Conservation (phyloP, 1,140 invertebrate genomes). For the Procambarus clarkii region DNA sequence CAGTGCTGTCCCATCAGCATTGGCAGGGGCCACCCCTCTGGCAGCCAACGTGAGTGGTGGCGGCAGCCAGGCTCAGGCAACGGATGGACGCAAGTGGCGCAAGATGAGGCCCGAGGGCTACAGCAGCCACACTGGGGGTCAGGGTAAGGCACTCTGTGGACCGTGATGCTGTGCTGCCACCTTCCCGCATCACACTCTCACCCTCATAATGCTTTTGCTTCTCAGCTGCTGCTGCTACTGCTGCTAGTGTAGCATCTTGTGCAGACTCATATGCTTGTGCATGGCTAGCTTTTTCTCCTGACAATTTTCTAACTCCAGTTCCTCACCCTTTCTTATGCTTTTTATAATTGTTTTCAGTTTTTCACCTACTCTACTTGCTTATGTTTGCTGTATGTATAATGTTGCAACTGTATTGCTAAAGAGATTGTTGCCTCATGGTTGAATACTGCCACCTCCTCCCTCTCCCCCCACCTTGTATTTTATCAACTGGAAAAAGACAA, state of each 20-base stretch:
- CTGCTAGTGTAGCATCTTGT: conserved; percentile 7
- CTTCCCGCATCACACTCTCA: conserved; percentile 64
- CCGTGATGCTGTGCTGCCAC: conserved; percentile 70
- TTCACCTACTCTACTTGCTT: conserved; percentile 22
- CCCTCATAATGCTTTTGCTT: conserved; percentile 57
- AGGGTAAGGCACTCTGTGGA: conserved; percentile 72
- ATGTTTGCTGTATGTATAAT: conserved; percentile 1
- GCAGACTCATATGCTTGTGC: conserved; percentile 43
- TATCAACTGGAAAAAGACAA: no score
- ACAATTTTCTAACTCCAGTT: conserved; percentile 15
- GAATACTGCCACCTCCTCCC: background rate
- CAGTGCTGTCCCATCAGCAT: conserved; percentile 43
- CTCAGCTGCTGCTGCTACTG: conserved; percentile 33
- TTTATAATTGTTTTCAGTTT: conserved; percentile 22
- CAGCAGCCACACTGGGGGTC: conserved; percentile 65
- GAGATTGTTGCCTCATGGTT: conserved; percentile 22
- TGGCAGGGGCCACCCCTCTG: conserved; percentile 47
- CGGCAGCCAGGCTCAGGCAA: conserved; percentile 53
- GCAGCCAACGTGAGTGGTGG: conserved; percentile 36
- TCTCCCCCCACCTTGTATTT: no score
- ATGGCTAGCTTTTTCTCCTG: conserved; percentile 48
- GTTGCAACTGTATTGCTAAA: conserved; percentile 26
- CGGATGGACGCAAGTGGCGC: conserved; percentile 65
- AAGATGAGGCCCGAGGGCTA: conserved; percentile 57
- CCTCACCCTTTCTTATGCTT: conserved; percentile 28